Base-by-base conservation (phyloP, 2,797 vertebrate species). In the Muscicapa comitata region DNA sequence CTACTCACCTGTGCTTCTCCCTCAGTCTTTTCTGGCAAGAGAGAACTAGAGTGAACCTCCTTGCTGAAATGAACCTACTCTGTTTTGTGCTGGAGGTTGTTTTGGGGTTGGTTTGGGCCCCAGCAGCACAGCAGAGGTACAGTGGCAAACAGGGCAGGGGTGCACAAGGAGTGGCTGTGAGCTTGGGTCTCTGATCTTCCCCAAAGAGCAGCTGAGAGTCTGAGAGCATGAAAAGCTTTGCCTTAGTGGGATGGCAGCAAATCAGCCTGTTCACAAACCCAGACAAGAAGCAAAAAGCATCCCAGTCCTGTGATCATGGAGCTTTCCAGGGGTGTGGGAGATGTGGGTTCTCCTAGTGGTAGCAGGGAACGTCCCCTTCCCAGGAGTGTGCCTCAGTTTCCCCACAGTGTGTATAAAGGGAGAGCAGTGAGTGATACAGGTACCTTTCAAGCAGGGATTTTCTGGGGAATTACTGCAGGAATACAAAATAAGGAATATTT, bases 61-160 rank as follows among this genome's bases (percentile, higher is more conserved):
- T 15, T 48, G 42, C 16, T 51, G 59, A 26, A 54, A 35, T 8
- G 23, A 71, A 4, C 28, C 31, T 2, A 0, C 26, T 40, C 17
- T 48, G 10, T 6, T 47, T 62, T 5, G 47, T 58, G 13, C 37
- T 38, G 13, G 20, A 48, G 40, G 26, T 63, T 1, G 0, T 45
- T 95, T 17, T 35, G 61, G 37, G 48, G 10, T 20, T 11, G 29
- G 37, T 55, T 10, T 31, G 48, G 45, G 21, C 9, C 13, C n/a
- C 16, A 47, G 76, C 33, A 66, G 21, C 21, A 4, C 19, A 42
- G 42, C 11, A 35, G 28, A 63, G 62, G 13, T 11, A 13, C 1
- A 0, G 33, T 31, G 55, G 20, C 0, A 1, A 11, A 13, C 19
- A n/a, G 61, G 26, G 31, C 24, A 66, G 38, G 8, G 7, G 19